phyloP scores from a whole-genome alignment of 2,797 vertebrate genomes.

The Brachyalestes nurse region DNA sequence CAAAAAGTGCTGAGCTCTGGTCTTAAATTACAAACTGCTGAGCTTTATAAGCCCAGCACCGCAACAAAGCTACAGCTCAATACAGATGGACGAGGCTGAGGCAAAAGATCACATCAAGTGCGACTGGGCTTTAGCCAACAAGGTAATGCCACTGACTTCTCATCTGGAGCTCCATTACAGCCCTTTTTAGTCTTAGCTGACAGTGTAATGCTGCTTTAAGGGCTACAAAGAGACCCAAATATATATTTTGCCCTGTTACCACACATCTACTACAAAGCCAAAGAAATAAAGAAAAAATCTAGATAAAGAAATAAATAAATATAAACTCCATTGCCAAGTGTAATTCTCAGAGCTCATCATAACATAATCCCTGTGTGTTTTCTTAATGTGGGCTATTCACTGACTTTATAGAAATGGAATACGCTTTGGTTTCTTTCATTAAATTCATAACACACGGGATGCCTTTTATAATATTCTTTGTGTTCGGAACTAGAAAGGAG shows the following conservation, averaged over 20 bases:
- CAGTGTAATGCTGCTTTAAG: conserved; percentile 26
- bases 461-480: background rate
- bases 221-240: background rate
- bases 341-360: conserved; percentile 3
- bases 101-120: conserved; percentile 35
- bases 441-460: background rate
- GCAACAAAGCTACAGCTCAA: conserved; percentile 58
- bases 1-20: conserved; percentile 63
- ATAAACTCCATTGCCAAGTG: background rate
- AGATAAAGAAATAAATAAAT: background rate
- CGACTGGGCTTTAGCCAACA: conserved; percentile 46
- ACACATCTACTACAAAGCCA: background rate
- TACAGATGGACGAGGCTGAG: conserved; percentile 58
- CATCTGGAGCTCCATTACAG: conserved; percentile 35
- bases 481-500: background rate
- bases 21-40: conserved; percentile 56
- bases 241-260: no score
- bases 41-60: conserved; percentile 58
- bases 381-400: background rate
- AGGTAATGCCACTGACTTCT: conserved; percentile 35
- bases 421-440: background rate
- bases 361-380: background rate
- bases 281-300: background rate
- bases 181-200: conserved; percentile 11
- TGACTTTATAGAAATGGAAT: background rate